Evolutionary conservation across 2,797 vertebrate genomes (phyloP).

Genomic region (Miichthys miiuy): DNA sequence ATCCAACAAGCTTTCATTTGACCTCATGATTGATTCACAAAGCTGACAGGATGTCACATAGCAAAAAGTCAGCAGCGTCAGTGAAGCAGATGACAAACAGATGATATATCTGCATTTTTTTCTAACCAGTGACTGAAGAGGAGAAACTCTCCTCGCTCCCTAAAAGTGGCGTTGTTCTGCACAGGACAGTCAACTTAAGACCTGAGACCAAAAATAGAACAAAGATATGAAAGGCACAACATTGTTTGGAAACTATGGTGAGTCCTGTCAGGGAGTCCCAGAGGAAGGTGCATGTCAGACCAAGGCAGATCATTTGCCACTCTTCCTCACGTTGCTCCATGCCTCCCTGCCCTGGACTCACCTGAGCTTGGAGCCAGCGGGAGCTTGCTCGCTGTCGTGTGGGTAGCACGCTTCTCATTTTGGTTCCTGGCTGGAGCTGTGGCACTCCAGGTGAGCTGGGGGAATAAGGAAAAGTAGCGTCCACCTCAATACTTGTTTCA

Average conservation of each 20-base stretch:
- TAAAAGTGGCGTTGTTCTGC: slow-evolving; percentile 15
- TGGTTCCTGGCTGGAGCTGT: slow-evolving; percentile 27
- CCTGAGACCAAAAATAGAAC: neutral
- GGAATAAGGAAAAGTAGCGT: slow-evolving; percentile 1
- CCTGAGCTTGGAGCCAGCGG: slow-evolving; percentile 25
- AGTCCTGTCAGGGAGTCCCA: slow-evolving; percentile 45
- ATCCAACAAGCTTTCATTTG: slow-evolving; percentile 29
- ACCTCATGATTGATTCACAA: slow-evolving; percentile 38
- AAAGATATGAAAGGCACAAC: slow-evolving; percentile 33
- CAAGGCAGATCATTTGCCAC: slow-evolving; percentile 42
- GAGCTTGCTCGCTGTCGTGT: slow-evolving; percentile 4
- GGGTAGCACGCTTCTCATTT: slow-evolving; percentile 28
- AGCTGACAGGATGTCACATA: neutral
- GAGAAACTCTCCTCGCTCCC: slow-evolving; percentile 4
- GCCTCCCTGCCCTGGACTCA: slow-evolving; percentile 57
- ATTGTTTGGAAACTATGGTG: slow-evolving; percentile 42
- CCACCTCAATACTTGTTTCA: slow-evolving; percentile 38
- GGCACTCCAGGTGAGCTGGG: slow-evolving; percentile 26
- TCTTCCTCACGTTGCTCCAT: slow-evolving; percentile 44
- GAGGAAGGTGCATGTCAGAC: slow-evolving; percentile 51
- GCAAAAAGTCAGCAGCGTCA: slow-evolving; percentile 2
- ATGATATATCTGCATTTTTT: neutral
- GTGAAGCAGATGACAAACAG: slow-evolving; percentile 7
- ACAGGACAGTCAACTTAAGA: neutral
- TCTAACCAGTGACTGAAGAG: neutral